Evolutionary conservation across 2,888 invertebrate genomes (phyloP), one percentile per base, ranked within the genome.

Genomic region (Tridacna gigas): DNA sequence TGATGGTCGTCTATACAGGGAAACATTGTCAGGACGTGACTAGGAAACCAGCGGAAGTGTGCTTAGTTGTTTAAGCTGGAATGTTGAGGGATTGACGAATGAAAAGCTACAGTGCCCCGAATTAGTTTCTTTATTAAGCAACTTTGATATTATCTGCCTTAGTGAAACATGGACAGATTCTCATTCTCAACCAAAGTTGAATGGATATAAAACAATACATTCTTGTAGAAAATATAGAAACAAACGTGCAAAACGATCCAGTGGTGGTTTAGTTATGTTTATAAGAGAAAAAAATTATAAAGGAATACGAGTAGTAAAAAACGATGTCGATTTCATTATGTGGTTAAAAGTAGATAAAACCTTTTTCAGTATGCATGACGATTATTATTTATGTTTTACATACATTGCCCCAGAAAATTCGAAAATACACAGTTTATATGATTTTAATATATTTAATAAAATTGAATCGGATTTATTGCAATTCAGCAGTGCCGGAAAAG

Each of bases 101-200:
- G 51, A 51, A 11, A 51, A 51, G 15, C 15, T 51, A 51, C 11
- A 51, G 15, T 51, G 12, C 15, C 51, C 51, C 51, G 51, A 51
- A 11, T 51, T 51, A 13, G 15, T 51, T 51, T 51, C 51, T 13
- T 51, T 51, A 51, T 51, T 51, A 13, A 11, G 15, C 15, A 13
- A 15, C n/a, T 51, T 51, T 11, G 15, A 51, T 51, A 51, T 13
- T 13, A 11, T 13, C 51, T 11, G 60, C n/a, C 26, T 79, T 26
- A 73, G 61, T 51, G 78, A 79, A 63, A 79, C 79, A 28, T 65
- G 66, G 74, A 48, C 63, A 26, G 3, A 26, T 60, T 76, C 76
- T 18, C 63, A 76, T 20, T 25, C 65, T 47, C 11, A n/a, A n/a
- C n/a, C n/a, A n/a, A n/a, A 63, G 28, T 71, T 79, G 18, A 65